Conservation (phyloP, 2,113 vertebrate genomes). For the Callipepla californica region DNA sequence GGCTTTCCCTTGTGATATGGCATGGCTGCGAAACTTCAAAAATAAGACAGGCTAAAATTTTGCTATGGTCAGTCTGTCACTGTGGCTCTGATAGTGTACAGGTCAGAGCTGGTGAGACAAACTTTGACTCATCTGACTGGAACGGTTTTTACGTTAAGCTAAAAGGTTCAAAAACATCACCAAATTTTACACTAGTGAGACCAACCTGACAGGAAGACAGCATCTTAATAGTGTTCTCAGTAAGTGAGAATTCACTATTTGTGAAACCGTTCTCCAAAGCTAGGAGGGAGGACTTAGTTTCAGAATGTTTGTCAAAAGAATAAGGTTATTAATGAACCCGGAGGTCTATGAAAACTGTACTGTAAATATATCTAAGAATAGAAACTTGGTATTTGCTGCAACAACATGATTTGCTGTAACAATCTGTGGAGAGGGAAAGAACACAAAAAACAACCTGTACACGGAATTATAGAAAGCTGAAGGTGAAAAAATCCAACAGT, state of each 20-base stretch:
- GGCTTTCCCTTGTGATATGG: neutral
- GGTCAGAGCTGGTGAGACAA: neutral
- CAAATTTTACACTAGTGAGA: neutral
- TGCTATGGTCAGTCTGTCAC: neutral
- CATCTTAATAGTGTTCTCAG: neutral
- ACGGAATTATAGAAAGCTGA: conserved; percentile 8
- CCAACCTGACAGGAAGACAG: neutral
- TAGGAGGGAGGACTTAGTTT: neutral
- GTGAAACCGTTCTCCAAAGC: neutral
- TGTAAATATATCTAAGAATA: conserved; percentile 23
- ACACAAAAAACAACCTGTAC: neutral
- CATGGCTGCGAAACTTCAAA: neutral
- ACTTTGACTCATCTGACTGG: neutral
- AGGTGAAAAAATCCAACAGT: neutral
- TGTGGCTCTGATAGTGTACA: neutral
- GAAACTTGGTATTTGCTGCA: conserved; percentile 35
- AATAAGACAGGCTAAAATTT: neutral
- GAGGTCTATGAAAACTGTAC: neutral
- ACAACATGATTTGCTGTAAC: neutral
- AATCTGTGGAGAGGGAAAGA: neutral
- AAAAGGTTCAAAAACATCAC: neutral
- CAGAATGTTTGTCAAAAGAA: conserved; percentile 10
- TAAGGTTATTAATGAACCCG: neutral
- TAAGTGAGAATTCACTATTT: neutral
- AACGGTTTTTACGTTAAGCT: neutral